These are phyloP conservation scores for Xiphophorus birchmanni DNA, from an alignment of 2,797 vertebrate species.

Conservation along the genomic window DNA sequence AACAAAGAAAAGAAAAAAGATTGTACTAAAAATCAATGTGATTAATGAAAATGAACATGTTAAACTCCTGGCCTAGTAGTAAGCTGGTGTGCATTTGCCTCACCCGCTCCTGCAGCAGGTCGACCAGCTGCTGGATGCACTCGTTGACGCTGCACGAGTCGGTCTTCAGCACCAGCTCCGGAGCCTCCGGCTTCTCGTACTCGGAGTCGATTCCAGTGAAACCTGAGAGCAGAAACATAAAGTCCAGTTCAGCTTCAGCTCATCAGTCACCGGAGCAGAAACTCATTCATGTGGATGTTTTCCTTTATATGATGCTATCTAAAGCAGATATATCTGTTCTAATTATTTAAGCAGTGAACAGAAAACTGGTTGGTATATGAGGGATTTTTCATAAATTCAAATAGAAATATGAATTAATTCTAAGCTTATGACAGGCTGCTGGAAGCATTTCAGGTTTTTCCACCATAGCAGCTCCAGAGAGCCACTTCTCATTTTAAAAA, in stretches of 20 bases:
- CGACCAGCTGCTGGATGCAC: constrained; percentile 95
- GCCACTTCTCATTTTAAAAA: too few relatives aligned
- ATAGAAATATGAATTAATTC: not conserved
- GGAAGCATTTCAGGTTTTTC: too few relatives aligned
- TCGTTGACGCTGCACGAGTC: constrained; percentile 96
- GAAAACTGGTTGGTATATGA: not conserved
- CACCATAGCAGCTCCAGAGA: too few relatives aligned
- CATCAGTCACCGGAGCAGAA: not conserved
- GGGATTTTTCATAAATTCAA: not conserved
- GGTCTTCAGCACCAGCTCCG: constrained; percentile 96
- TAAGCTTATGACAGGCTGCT: not conserved
- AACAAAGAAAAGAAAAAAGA: too few relatives aligned
- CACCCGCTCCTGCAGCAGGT: constrained; percentile 96
- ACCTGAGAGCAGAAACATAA: constrained; percentile 73
- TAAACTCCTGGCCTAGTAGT: not conserved
- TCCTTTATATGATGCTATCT: too few relatives aligned
- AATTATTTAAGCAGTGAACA: not conserved
- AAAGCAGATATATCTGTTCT: too few relatives aligned
- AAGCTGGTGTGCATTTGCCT: constrained; percentile 41
- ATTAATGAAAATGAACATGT: not conserved
- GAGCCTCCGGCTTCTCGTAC: constrained; percentile 96
- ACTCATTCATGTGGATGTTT: not conserved
- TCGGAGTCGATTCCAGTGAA: constrained; percentile 98
- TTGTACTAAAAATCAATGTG: too few relatives aligned
- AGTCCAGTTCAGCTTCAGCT: not conserved